Evolutionary conservation across 2,797 vertebrate genomes (phyloP).

Genomic region (Nannoperca australis): DNA sequence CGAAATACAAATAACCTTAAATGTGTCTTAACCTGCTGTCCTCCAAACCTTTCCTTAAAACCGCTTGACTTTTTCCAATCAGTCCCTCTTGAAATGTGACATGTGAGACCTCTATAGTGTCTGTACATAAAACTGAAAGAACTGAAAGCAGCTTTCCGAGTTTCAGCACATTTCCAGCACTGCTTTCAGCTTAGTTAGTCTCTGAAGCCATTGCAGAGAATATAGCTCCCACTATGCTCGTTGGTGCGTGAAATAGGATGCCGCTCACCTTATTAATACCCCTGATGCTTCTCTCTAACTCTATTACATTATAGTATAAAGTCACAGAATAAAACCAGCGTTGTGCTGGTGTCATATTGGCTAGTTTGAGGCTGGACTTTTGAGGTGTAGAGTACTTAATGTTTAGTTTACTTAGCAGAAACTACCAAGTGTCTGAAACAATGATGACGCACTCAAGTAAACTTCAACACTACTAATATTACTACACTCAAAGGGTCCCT

Average conservation of each 20-base stretch:
- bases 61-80: constrained; percentile 2
- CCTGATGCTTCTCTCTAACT: constrained; percentile 38
- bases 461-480: neutral
- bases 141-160: constrained; percentile 18
- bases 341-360: neutral
- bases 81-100: constrained; percentile 17
- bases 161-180: constrained; percentile 25
- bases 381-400: neutral
- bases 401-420: neutral
- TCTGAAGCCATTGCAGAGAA: constrained; percentile 49
- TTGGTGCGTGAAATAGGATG: constrained; percentile 65
- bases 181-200: constrained; percentile 47
- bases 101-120: constrained; percentile 17
- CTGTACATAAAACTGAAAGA: constrained; percentile 29
- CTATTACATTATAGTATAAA: neutral
- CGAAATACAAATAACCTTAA: neutral
- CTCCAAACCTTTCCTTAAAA: neutral
- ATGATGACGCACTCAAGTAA: neutral
- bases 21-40: neutral
- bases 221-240: constrained; percentile 46
- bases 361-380: neutral
- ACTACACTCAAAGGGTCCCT: neutral
- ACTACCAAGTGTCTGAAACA: neutral
- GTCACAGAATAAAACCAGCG: constrained; percentile 5
- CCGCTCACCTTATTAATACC: constrained; percentile 62